Percentiles rank a stretch among this genome's conserved stretches.
Evolutionary conservation across 2,797 vertebrate species (phyloP).

Genomic region (Phoebastria nigripes): DNA sequence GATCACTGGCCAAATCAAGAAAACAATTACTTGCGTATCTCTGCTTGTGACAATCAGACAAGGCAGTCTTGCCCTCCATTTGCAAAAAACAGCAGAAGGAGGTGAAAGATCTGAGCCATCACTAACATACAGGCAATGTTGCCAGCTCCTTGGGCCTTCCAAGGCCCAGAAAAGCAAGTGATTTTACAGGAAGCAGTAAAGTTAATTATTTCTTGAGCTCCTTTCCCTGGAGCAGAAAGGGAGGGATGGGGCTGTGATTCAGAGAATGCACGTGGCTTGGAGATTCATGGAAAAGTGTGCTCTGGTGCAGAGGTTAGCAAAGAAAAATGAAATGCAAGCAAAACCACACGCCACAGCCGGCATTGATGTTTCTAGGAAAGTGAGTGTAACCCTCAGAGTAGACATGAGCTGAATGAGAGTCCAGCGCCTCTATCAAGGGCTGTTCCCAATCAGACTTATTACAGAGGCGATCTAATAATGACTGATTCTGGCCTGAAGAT

Average conservation of each 20-base stretch:
- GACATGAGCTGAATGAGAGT: neutral
- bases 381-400: neutral
- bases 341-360: neutral
- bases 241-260: neutral
- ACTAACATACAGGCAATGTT: accelerated
- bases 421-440: neutral
- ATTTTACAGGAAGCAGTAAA: neutral
- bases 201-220: conserved; percentile 9
- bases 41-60: neutral
- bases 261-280: neutral
- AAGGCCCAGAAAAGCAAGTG: neutral
- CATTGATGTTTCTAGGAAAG: conserved; percentile 2
- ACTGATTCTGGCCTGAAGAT: neutral
- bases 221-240: neutral
- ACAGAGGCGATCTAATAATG: neutral
- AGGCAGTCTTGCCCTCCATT: neutral
- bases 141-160: neutral
- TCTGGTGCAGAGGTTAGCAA: neutral
- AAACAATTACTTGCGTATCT: neutral
- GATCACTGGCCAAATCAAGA: neutral
- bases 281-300: neutral
- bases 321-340: neutral
- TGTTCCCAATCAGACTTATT: neutral
- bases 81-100: neutral
- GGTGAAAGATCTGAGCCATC: neutral